Evolutionary conservation across 2,797 vertebrate genomes (phyloP), one percentile per base, ranked within the genome.

Genomic region (Alcedo atthis): DNA sequence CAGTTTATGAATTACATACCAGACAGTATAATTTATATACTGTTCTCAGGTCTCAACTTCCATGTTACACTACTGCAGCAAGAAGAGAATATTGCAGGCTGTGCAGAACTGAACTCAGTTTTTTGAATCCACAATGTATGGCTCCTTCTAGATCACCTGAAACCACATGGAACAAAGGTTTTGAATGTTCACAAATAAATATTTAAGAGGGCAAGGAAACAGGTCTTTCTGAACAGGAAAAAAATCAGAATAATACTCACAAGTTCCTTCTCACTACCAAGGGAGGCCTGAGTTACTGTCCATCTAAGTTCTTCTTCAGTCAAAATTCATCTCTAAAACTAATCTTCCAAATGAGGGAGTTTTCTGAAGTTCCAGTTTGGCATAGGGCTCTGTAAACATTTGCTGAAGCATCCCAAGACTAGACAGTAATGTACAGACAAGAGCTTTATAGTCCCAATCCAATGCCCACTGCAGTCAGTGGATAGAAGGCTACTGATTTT

Each of bases 361-460:
- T 58, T 71, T 16, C 81, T 69, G 8, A 92, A 79, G 76, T 96
- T 97, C 97, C 96, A 97, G 97, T 97, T 97, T 95, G 96, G 97
- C 96, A 92, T 8, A 94, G 95, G 96, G 97, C 96, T 97, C 96
- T 95, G 97, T 96, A 97, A 97, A 97, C 90, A 93, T 96, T 61
- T 96, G 96, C 94, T 87, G 93, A 94, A 96, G 91, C 87, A 62
- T 92, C 81, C 85, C 95, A 91, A 96, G 92, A 95, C 94, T 95
- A 96, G 95, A 96, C 80, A 95, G 90, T 95, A 92, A 82, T 49
- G 78, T 90, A 95, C 90, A 95, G 96, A 97, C 87, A 97, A 90
- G 95, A 96, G 93, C 92, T 96, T 96, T 90, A 76, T 30, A 96
- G 96, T 96, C 66, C 84, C 69, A 69, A 83, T 35, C 62, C 92